Base-by-base conservation (phyloP, 2,797 vertebrate genomes). In the Poecilia gillii region DNA sequence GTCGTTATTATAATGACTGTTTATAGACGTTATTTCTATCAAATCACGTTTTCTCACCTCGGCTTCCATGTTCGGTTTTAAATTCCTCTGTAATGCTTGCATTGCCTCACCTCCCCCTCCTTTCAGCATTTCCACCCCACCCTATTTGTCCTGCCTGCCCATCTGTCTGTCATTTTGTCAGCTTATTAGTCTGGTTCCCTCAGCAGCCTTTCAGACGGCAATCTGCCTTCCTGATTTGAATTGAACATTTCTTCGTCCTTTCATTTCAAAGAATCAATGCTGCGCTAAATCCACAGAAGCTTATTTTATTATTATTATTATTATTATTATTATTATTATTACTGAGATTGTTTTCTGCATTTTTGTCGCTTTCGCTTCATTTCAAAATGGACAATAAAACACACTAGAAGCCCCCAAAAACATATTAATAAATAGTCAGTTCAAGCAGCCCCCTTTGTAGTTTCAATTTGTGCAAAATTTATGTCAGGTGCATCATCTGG, bases 371-470 rank as follows among this genome's bases (percentile, higher is more conserved):
- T 45, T 59, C 4, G 41, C 14, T 9, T 33, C 7, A 4, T 13
- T 31, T 59, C n/a, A 33, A 45, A 45, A 28, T 25, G 59, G 57
- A 79, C 20, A 16, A 9, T 72, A 20, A 28, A 72, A 79, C 74
- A 74, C 39, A 59, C 70, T 51, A 75, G 20, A 41, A 79, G 72
- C 45, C 53, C 70, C 51, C 51, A 51, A 71, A 81, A 70, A 57
- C 11, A 11, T 74, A 72, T 81, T 76, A 83, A 85, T 81, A 83
- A 76, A 66, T n/a, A 76, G 70, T 73, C 71, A 23, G 46, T 75
- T 84, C 28, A 77, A 49, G 82, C 51, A 66, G 36, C 25, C 59
- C 59, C 41, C 47, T 72, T 79, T 81, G 33, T 76, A 57, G 33
- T 43, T 72, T 14, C 3, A 41, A 36, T 72, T 51, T 73, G 73